Conservation (phyloP, 2,113 vertebrate species). For the Lasiurus borealis region DNA sequence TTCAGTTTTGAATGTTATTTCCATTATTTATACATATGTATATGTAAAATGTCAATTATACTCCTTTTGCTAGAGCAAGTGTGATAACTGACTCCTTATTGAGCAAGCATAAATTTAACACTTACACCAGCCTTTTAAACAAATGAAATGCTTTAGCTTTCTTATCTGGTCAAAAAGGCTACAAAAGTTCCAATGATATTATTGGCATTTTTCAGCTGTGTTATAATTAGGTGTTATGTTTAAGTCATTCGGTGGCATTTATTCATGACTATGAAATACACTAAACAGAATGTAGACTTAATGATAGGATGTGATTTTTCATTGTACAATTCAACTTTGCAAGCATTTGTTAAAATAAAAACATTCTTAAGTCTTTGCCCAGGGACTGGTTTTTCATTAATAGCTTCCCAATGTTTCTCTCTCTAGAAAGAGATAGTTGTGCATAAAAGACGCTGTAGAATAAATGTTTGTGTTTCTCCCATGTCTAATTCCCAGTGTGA, state of each 20-base stretch:
- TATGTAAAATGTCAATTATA: neutral
- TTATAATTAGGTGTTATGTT: neutral
- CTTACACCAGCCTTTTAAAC: neutral
- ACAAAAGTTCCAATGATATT: constrained; percentile 42
- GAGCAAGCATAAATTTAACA: constrained; percentile 68
- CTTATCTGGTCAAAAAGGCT: constrained; percentile 59
- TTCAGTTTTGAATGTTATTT: neutral
- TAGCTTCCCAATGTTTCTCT: neutral
- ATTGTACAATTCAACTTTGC: neutral
- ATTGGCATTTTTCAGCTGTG: neutral
- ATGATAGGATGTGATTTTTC: neutral
- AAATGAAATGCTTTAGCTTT: constrained; percentile 54
- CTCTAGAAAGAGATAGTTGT: neutral
- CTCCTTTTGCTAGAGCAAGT: neutral
- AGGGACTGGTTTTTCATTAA: constrained; percentile 20
- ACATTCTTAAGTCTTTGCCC: neutral
- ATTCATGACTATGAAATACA: neutral
- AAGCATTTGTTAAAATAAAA: neutral
- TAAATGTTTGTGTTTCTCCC: neutral
- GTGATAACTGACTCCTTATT: constrained; percentile 7
- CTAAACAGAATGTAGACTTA: constrained; percentile 20
- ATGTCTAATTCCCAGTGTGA: neutral
- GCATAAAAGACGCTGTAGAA: neutral
- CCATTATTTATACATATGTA: neutral
- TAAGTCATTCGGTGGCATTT: neutral